These are phyloP conservation scores for Megamerina dolium DNA, from an alignment of 2,888 invertebrate species.

Conservation along the genomic window DNA sequence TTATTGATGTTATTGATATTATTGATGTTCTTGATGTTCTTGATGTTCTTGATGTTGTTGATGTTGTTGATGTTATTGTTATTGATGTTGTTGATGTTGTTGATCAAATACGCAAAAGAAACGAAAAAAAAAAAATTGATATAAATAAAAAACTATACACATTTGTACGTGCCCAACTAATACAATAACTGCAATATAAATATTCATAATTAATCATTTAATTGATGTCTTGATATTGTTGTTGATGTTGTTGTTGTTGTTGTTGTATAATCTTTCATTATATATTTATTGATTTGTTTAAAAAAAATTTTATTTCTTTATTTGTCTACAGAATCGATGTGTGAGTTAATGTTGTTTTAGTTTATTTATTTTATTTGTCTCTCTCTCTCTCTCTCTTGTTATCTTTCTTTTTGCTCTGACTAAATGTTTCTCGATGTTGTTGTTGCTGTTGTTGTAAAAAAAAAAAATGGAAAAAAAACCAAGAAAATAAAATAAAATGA, in stretches of 20 bases:
- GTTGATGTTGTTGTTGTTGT: slow-evolving; percentile 29
- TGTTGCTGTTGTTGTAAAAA: slow-evolving; percentile 20
- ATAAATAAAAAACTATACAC: no score
- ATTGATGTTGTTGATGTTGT: slow-evolving; percentile 19
- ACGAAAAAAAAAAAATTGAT: slow-evolving; percentile 1
- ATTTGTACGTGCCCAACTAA: no score
- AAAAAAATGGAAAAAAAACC: slow-evolving; percentile 9
- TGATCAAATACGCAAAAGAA: slow-evolving; percentile 9
- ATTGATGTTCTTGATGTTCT: not conserved
- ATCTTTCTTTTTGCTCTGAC: not conserved
- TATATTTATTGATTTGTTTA: no score
- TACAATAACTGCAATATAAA: no score
- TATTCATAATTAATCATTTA: no score
- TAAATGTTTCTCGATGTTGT: slow-evolving; percentile 16
- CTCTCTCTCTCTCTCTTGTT: not conserved
- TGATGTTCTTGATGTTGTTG: slow-evolving; percentile 10
- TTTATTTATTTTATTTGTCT: no score
- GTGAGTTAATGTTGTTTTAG: no score
- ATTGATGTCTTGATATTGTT: slow-evolving; percentile 36
- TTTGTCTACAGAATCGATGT: no score
- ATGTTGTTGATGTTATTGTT: slow-evolving; percentile 10
- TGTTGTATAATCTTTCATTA: slow-evolving; percentile 2
- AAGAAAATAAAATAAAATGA: slow-evolving; percentile 3
- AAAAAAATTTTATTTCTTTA: no score
- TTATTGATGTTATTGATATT: slow-evolving; percentile 2